Percentiles rank a stretch among this genome's conserved stretches.
These are phyloP conservation scores for Geophilus truncorum DNA, from an alignment of 2,888 invertebrate species.

Conservation along the genomic window DNA sequence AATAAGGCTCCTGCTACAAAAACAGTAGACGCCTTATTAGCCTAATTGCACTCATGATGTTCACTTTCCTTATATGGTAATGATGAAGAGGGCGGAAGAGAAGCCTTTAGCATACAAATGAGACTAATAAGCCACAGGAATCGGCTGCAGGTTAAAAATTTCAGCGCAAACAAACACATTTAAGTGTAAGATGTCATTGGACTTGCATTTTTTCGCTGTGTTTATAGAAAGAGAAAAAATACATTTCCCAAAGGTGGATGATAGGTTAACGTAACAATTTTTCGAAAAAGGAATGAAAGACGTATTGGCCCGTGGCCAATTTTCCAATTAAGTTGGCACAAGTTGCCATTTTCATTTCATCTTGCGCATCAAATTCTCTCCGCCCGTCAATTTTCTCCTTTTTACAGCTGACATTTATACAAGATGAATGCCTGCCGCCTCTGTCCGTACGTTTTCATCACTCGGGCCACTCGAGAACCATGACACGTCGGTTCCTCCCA, in stretches of 20 bases:
- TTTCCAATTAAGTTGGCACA: conserved; percentile 24
- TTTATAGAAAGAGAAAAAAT: too few species aligned
- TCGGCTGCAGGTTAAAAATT: background rate
- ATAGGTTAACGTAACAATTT: background rate
- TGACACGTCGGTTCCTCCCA: conserved; percentile 16
- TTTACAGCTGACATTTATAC: background rate
- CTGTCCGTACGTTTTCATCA: conserved; percentile 1
- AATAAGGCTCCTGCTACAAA: conserved; percentile 25
- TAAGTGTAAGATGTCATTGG: background rate
- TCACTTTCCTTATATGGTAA: conserved; percentile 22
- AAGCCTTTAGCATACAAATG: conserved; percentile 16
- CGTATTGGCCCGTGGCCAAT: conserved; percentile 5
- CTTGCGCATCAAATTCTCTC: conserved; percentile 14
- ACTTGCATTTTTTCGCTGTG: background rate
- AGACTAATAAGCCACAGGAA: conserved; percentile 13
- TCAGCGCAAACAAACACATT: conserved; percentile 1
- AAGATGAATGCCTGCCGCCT: conserved; percentile 19
- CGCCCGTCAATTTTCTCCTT: conserved; percentile 20
- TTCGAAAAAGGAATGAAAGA: background rate
- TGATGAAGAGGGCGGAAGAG: conserved; percentile 23
- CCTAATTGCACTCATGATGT: conserved; percentile 24
- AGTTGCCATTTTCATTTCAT: conserved; percentile 25
- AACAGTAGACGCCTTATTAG: conserved; percentile 25
- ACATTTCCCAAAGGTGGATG: background rate
- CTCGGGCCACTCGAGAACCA: background rate